Conservation (phyloP, 2,797 vertebrate species). For the Rhabdophis nuchalis region DNA sequence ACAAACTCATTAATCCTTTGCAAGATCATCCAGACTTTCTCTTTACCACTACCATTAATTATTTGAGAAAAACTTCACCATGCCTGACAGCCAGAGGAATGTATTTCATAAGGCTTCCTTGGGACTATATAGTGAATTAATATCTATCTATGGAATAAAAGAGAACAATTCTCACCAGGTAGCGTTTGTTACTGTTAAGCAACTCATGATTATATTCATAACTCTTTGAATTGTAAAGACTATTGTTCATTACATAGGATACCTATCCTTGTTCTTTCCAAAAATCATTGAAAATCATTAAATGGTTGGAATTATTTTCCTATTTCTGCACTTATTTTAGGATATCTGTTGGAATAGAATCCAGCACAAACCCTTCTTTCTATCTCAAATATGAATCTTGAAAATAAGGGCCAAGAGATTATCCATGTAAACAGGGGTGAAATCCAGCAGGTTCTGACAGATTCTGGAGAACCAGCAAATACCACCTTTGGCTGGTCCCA, state of each 20-base stretch:
- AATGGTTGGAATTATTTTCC: background rate
- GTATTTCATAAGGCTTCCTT: constrained; percentile 19
- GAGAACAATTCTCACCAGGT: background rate
- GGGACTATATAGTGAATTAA: constrained; percentile 29
- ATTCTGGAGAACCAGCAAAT: too few relatives aligned
- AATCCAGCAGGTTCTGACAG: too few relatives aligned
- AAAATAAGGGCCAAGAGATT: background rate
- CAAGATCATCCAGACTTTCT: constrained; percentile 15
- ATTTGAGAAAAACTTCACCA: constrained; percentile 3
- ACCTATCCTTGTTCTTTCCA: background rate
- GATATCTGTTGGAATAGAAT: background rate
- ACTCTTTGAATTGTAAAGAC: constrained; percentile 16
- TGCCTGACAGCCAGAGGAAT: constrained; percentile 12
- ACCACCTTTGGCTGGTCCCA: too few relatives aligned
- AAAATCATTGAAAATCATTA: background rate
- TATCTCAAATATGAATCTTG: background rate
- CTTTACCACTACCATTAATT: constrained; percentile 37
- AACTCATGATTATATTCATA: constrained; percentile 8
- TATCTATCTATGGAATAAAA: constrained; percentile 31
- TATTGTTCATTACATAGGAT: background rate
- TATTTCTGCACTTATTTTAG: background rate
- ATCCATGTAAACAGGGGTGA: background rate
- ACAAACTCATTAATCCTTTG: constrained; percentile 32
- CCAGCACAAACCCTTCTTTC: background rate
- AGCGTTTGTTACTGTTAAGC: background rate